These are phyloP conservation scores for Drosophila insularis DNA, from an alignment of 1,140 invertebrate species.

Conservation along the genomic window DNA sequence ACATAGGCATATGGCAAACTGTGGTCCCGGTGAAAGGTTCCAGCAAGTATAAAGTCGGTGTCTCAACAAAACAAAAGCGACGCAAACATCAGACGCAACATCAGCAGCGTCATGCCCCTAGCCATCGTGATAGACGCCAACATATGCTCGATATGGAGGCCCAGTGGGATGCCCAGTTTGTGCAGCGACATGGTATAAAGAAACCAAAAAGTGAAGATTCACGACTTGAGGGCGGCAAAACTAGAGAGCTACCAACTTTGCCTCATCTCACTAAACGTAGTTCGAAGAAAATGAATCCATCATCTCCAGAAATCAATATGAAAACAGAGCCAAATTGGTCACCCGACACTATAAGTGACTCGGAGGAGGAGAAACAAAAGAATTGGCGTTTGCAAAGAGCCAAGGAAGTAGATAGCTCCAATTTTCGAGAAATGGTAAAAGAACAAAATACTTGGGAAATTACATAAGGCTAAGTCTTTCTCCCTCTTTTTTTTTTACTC, in stretches of 20 bases:
- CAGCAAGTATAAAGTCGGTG: slow-evolving; percentile 1
- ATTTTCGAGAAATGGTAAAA: slow-evolving; percentile 39
- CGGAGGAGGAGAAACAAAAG: slow-evolving; percentile 2
- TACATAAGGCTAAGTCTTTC: too few species aligned
- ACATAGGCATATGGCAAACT: slow-evolving; percentile 10
- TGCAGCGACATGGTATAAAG: slow-evolving; percentile 30
- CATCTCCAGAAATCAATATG: not conserved
- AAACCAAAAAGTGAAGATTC: not conserved
- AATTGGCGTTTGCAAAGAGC: slow-evolving; percentile 53
- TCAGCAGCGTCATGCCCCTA: slow-evolving; percentile 9
- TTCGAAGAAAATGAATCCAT: not conserved
- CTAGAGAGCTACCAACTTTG: not conserved
- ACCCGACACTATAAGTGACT: slow-evolving; percentile 30
- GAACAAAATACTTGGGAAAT: too few species aligned
- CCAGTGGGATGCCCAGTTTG: slow-evolving; percentile 43
- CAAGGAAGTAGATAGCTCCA: slow-evolving; percentile 31
- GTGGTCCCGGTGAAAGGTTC: not conserved
- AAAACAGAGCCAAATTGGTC: slow-evolving; percentile 24
- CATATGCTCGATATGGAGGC: slow-evolving; percentile 48
- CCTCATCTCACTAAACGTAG: not conserved
- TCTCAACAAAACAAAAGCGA: slow-evolving; percentile 15
- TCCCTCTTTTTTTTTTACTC: not conserved
- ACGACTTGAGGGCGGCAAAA: slow-evolving; percentile 23
- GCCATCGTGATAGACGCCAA: slow-evolving; percentile 38
- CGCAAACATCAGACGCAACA: not conserved